These are phyloP conservation scores for Nymphicus hollandicus DNA, from an alignment of 2,113 vertebrate genomes.

Conservation along the genomic window DNA sequence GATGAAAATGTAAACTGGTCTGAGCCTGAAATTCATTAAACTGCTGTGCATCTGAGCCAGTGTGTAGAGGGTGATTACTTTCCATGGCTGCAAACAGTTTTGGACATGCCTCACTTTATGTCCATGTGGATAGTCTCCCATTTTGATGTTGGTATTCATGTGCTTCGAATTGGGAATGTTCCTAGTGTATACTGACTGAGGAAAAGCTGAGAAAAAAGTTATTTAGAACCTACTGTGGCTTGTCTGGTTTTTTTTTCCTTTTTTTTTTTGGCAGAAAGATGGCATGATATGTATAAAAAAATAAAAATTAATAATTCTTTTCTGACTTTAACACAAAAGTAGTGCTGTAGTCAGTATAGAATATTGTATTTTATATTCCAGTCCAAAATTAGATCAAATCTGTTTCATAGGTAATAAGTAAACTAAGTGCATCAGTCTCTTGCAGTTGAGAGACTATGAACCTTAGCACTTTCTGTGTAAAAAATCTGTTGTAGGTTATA, in stretches of 20 bases:
- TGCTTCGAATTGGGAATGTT: background rate
- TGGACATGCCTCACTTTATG: background rate
- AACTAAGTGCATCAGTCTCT: background rate
- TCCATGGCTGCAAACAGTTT: background rate
- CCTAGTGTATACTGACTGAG: background rate
- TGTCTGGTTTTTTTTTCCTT: background rate
- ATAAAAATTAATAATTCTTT: background rate
- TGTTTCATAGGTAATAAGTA: background rate
- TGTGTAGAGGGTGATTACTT: background rate
- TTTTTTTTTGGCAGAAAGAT: background rate
- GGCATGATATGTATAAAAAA: too few species aligned
- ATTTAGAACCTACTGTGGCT: background rate
- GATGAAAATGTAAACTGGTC: background rate
- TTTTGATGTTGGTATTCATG: background rate
- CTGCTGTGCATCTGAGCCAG: background rate
- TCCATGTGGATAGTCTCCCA: background rate
- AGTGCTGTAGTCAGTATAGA: background rate
- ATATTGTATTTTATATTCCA: background rate
- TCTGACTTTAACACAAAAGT: background rate
- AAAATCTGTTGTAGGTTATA: background rate
- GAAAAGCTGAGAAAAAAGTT: background rate
- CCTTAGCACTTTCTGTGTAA: background rate
- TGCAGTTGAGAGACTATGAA: background rate
- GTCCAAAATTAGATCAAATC: background rate
- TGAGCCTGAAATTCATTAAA: background rate